Base-by-base conservation (phyloP, 2,888 invertebrate genomes). In the Agrochola lota region DNA sequence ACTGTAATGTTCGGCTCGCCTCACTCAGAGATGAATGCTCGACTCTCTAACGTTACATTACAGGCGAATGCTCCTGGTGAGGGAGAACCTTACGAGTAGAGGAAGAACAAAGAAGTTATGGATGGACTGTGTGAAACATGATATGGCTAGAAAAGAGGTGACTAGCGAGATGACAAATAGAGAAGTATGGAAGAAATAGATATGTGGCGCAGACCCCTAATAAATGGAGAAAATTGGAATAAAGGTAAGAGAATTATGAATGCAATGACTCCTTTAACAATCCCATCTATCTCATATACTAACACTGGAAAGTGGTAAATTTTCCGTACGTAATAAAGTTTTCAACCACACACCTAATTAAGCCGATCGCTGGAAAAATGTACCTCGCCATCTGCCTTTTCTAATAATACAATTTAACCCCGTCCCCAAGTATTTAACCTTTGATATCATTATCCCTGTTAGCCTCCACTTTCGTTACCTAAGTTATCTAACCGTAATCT, bases 401-500 rank as follows among this genome's bases (percentile, higher is more conserved):
- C 30, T 60, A 57, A 79, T 62, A 71, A 69, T 60, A 60, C 15
- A 49, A 69, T 55, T 80, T 71, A 59, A 85, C 81, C 66, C 66
- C 49, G 20, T 80, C 55, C 85, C 64, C 30, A 30, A 64, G 40
- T 55, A 73, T 60, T 66, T 77, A 72, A 73, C 71, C 72, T 59
- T 17, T 86, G 15, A 81, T 83, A 83, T 75, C 57, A 78, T 73
- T 83, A 78, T 72, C 77, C 85, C 46, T 46, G 60, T 55, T 78
- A 84, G 68, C 74, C 55, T 67, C 30, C 15, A 70, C 43, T 35
- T 68, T 69, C 49, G 62, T 69, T 78, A 74, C 68, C 75, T 67
- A 67, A 52, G 66, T 86, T 88, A 91, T 89, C 89, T 75, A 68
- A 77, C 62, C 40, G 30, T 88, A 86, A 91, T 91, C 90, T 87